Evolutionary conservation across 2,888 invertebrate genomes (phyloP).

Genomic region (Lepidocyrtoides sp.): DNA sequence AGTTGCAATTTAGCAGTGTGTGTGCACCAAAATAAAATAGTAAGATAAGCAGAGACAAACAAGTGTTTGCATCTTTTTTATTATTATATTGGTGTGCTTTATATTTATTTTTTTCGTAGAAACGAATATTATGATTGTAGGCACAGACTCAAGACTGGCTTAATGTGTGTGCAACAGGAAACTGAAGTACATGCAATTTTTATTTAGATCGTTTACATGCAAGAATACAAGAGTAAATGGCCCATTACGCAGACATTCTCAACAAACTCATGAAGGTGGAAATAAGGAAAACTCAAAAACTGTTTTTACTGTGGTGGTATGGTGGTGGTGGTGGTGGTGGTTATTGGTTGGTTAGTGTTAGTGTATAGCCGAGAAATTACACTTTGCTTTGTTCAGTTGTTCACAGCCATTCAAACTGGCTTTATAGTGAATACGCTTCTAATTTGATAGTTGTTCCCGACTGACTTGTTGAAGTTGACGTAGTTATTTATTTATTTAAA

Average conservation of each 20-base stretch:
- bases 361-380: background rate
- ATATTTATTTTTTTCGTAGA: background rate
- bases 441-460: background rate
- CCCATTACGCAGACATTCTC: conserved; percentile 29
- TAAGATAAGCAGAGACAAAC: conserved; percentile 64
- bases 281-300: background rate
- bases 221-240: conserved; percentile 58
- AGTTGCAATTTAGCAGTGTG: background rate
- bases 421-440: background rate
- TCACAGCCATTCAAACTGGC: background rate
- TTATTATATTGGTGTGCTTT: conserved; percentile 11
- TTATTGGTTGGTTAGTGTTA: no score
- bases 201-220: conserved; percentile 28
- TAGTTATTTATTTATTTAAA: background rate
- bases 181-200: background rate
- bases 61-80: conserved; percentile 47
- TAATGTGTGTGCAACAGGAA: conserved; percentile 34
- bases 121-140: background rate
- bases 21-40: conserved; percentile 36
- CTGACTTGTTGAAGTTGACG: background rate
- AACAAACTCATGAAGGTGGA: background rate
- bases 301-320: background rate
- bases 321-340: background rate
- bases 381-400: background rate
- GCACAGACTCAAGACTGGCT: no score